Evolutionary conservation across 2,888 invertebrate genomes (phyloP).

Genomic region (Epirrita christyi): DNA sequence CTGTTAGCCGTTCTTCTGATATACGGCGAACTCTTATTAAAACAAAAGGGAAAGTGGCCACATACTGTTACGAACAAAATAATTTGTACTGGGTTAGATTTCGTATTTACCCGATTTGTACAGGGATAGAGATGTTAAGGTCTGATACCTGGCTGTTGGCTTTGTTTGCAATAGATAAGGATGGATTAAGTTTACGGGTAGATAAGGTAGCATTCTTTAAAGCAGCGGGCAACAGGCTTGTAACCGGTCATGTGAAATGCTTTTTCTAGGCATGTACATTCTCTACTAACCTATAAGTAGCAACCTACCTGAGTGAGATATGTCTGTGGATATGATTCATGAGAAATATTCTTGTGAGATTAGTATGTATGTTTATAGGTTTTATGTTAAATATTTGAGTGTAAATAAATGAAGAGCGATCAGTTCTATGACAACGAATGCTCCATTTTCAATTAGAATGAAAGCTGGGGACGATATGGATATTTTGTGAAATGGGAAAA

Average conservation of each 20-base stretch:
- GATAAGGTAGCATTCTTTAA: too few species aligned
- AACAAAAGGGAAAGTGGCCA: conserved; percentile 37
- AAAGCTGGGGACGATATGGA: conserved; percentile 82
- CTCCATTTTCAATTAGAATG: conserved; percentile 79
- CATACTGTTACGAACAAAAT: background rate
- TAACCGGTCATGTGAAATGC: too few species aligned
- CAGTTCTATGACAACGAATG: conserved; percentile 63
- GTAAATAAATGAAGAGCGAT: conserved; percentile 71
- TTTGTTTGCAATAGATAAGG: too few species aligned
- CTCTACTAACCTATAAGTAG: too few species aligned
- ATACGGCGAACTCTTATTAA: conserved; percentile 70
- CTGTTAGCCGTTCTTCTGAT: conserved; percentile 60
- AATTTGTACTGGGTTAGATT: background rate
- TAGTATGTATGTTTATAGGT: background rate
- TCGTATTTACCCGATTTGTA: background rate
- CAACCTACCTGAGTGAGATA: background rate
- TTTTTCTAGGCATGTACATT: too few species aligned
- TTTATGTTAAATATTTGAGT: conserved; percentile 26
- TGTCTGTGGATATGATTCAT: background rate
- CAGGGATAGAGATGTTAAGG: background rate
- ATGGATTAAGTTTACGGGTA: too few species aligned
- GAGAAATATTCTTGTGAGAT: background rate
- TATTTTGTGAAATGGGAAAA: conserved; percentile 83
- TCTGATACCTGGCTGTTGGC: too few species aligned
- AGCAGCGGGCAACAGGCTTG: too few species aligned